These are phyloP conservation scores for Mamestra configurata DNA, from an alignment of 1,140 invertebrate genomes.

Conservation along the genomic window DNA sequence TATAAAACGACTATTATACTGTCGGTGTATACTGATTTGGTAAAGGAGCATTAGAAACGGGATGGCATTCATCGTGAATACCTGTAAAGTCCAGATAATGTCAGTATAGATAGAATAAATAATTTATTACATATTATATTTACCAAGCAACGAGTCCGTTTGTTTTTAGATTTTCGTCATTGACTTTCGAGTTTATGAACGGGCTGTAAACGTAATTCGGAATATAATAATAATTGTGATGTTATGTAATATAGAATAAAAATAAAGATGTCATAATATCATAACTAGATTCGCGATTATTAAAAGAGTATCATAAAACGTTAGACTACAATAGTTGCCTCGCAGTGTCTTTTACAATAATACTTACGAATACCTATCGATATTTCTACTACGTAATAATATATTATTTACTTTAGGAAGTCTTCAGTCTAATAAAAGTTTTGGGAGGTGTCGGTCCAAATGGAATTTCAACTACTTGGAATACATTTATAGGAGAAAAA, in stretches of 20 bases:
- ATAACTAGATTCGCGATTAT: conserved; percentile 6
- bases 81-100: neutral
- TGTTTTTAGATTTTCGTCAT: no score
- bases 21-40: neutral
- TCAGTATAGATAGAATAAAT: neutral
- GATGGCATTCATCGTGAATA: neutral
- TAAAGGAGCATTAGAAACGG: neutral
- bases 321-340: conserved; percentile 5
- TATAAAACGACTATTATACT: conserved; percentile 18
- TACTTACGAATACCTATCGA: conserved; percentile 33
- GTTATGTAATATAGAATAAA: no score
- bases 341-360: conserved; percentile 34
- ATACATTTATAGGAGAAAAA: neutral
- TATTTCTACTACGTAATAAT: conserved; percentile 1
- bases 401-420: neutral
- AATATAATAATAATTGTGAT: no score
- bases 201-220: no score
- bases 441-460: neutral
- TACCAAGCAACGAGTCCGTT: neutral
- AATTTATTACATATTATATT: neutral
- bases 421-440: neutral
- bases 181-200: no score
- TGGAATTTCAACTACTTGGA: neutral
- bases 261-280: conserved; percentile 3
- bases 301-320: conserved; percentile 9